These are phyloP conservation scores for Hippopotamus amphibius DNA, from an alignment of 2,113 vertebrate genomes.

Conservation along the genomic window DNA sequence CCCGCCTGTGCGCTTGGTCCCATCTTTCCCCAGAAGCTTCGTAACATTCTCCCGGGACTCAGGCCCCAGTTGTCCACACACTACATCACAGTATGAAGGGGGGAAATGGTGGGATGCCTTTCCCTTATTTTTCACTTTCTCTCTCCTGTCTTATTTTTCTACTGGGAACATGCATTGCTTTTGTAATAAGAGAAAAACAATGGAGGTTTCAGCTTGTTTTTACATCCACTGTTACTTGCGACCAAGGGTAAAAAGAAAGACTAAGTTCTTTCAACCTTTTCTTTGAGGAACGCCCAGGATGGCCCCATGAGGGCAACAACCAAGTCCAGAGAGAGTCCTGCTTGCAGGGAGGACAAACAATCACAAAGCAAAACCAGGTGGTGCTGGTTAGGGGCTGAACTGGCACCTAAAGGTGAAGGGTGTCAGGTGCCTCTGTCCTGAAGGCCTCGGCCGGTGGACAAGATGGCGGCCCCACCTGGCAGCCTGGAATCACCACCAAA, in stretches of 20 bases:
- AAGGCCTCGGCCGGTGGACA: neutral
- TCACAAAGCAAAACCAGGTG: neutral
- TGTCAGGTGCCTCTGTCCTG: neutral
- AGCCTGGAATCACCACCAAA: neutral
- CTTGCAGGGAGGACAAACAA: neutral
- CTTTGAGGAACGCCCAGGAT: neutral
- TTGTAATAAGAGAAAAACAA: neutral
- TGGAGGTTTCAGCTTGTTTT: neutral
- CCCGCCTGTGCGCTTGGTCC: neutral
- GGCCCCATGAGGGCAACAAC: neutral
- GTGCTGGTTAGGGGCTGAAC: neutral
- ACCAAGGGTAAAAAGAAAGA: neutral
- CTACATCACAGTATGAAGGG: neutral
- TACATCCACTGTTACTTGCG: slow-evolving; percentile 4
- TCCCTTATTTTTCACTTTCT: neutral
- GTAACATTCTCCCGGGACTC: neutral
- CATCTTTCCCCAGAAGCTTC: neutral
- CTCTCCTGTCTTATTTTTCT: neutral
- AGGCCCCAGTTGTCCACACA: neutral
- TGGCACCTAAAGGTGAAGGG: neutral
- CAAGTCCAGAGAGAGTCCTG: neutral
- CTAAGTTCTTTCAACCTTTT: neutral
- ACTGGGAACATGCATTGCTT: neutral
- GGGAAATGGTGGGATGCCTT: neutral
- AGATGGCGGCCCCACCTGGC: neutral